Conservation (phyloP, 2,113 vertebrate species). For the Hippocampus zosterae region DNA sequence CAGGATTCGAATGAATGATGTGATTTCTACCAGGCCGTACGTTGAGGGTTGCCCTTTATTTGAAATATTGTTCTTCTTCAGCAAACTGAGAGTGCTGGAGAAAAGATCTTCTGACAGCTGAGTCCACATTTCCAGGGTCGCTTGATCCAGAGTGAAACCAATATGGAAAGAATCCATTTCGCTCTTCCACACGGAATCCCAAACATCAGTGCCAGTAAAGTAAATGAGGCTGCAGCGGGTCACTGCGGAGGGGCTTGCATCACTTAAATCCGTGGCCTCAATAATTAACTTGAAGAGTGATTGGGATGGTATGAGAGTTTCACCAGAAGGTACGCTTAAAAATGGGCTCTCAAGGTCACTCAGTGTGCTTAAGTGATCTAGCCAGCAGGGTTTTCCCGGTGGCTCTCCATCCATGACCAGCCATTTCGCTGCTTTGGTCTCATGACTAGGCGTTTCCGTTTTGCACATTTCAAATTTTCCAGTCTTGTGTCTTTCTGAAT, state of each 20-base stretch:
- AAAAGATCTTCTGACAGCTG: constrained; percentile 73
- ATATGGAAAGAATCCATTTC: constrained; percentile 61
- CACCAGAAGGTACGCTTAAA: constrained; percentile 72
- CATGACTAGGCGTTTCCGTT: constrained; percentile 5
- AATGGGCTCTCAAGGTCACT: constrained; percentile 48
- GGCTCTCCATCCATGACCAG: constrained; percentile 79
- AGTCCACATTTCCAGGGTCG: constrained; percentile 64
- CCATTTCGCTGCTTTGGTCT: constrained; percentile 63
- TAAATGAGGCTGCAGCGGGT: constrained; percentile 71
- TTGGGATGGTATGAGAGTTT: constrained; percentile 56
- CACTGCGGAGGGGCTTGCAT: constrained; percentile 70
- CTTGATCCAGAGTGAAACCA: constrained; percentile 57
- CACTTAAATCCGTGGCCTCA: constrained; percentile 69
- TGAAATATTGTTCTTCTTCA: constrained; percentile 58
- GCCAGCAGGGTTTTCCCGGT: constrained; percentile 66
- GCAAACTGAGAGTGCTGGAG: constrained; percentile 61
- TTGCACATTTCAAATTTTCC: constrained; percentile 1
- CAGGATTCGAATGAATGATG: constrained; percentile 73
- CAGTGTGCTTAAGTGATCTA: constrained; percentile 74
- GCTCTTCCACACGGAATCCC: constrained; percentile 72
- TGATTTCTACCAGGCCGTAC: constrained; percentile 72
- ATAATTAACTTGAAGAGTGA: constrained; percentile 69
- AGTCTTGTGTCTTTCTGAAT: constrained; percentile 21
- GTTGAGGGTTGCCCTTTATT: constrained; percentile 22
- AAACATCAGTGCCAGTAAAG: constrained; percentile 69